Evolutionary conservation across 2,797 vertebrate species (phyloP).

Genomic region (Danio aesculapii): DNA sequence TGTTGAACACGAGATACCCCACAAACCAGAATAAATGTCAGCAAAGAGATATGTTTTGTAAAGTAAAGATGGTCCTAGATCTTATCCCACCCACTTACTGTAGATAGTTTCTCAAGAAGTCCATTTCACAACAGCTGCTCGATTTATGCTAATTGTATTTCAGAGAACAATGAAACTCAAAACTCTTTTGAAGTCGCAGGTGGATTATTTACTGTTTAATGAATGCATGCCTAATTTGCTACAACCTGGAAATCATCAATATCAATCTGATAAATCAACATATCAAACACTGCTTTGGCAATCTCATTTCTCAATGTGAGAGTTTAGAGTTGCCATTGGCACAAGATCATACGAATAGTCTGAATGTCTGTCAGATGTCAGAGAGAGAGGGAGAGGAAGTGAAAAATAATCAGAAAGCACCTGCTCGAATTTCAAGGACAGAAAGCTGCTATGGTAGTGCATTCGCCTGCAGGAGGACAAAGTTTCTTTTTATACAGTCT

Average conservation of each 20-base stretch:
- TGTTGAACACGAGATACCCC: not conserved
- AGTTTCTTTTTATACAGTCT: constrained; percentile 21
- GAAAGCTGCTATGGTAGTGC: constrained; percentile 27
- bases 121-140: not conserved
- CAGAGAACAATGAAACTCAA: not conserved
- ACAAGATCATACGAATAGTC: constrained; percentile 64
- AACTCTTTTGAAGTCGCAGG: constrained; percentile 7
- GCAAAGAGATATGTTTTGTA: constrained; percentile 1
- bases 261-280: constrained; percentile 53
- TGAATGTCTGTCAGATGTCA: constrained; percentile 53
- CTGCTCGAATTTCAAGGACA: constrained; percentile 42
- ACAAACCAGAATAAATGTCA: constrained; percentile 5
- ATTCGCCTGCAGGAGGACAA: constrained; percentile 21
- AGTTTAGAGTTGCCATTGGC: constrained; percentile 61
- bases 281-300: constrained; percentile 45
- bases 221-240: constrained; percentile 30
- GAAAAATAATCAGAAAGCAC: constrained; percentile 27
- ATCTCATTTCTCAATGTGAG: constrained; percentile 43
- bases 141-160: not conserved
- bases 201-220: constrained; percentile 40
- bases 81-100: no score
- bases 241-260: constrained; percentile 63
- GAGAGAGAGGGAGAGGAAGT: constrained; percentile 3
- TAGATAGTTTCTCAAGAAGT: not conserved
- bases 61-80: not conserved